Conservation (phyloP, 2,113 vertebrate species). For the Cephalophus harveyi region DNA sequence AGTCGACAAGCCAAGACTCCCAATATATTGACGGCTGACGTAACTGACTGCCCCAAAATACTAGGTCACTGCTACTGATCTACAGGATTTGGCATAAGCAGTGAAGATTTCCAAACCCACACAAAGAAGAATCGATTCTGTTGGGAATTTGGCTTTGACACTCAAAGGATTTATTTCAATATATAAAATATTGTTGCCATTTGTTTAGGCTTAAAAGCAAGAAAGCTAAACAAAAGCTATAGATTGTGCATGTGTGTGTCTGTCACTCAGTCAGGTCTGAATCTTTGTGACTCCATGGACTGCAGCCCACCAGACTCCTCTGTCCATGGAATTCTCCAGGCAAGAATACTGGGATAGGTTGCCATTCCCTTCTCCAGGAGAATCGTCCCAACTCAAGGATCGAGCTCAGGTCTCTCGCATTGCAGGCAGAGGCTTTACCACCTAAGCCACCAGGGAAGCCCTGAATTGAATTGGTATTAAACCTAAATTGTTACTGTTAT, state of each 20-base stretch:
- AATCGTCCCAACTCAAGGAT: neutral
- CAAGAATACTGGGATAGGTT: neutral
- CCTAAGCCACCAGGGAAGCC: neutral
- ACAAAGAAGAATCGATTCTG: neutral
- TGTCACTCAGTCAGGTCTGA: neutral
- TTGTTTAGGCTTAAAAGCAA: neutral
- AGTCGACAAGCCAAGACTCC: neutral
- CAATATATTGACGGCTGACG: neutral
- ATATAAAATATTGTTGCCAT: neutral
- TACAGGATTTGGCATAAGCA: neutral
- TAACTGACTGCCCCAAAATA: neutral
- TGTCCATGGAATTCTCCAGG: neutral
- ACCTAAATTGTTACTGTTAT: neutral
- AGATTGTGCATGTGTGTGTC: neutral
- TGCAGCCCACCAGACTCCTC: neutral
- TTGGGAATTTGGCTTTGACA: neutral
- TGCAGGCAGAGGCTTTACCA: neutral
- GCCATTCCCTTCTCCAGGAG: neutral
- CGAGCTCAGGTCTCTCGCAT: neutral
- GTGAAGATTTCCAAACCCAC: neutral
- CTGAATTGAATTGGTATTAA: neutral
- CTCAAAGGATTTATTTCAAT: neutral
- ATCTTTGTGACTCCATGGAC: neutral
- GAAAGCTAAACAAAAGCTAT: neutral
- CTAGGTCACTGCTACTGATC: neutral